Conservation (phyloP, 2,797 vertebrate species). For the Sebastes matsubarae region DNA sequence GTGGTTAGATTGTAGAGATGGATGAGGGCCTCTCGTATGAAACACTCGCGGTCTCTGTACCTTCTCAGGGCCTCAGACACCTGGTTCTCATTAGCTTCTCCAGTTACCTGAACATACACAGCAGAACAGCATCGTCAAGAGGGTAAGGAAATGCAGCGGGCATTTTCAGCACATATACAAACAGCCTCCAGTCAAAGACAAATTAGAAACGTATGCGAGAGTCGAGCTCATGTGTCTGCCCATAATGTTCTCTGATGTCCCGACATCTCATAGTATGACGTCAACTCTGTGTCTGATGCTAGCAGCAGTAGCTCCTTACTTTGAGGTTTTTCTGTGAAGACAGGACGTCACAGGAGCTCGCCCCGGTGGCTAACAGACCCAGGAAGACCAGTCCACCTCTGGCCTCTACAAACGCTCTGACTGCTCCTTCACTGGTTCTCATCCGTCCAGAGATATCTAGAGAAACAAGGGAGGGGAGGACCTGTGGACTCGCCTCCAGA, state of each 20-base stretch:
- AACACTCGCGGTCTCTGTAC: slow-evolving; percentile 92
- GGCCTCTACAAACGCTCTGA: slow-evolving; percentile 87
- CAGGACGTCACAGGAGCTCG: slow-evolving; percentile 89
- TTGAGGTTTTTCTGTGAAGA: slow-evolving; percentile 88
- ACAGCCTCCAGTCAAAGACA: slow-evolving; percentile 33
- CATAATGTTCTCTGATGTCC: neutral
- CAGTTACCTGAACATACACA: slow-evolving; percentile 88
- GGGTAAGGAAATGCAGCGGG: slow-evolving; percentile 48
- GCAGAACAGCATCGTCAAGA: slow-evolving; percentile 36
- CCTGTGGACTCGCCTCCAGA: slow-evolving; percentile 84
- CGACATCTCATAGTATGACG: neutral
- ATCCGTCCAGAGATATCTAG: slow-evolving; percentile 94
- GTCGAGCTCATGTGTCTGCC: slow-evolving; percentile 3
- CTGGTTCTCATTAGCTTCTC: slow-evolving; percentile 93
- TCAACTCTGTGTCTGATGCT: neutral
- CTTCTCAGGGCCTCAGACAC: slow-evolving; percentile 92
- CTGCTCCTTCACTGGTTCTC: slow-evolving; percentile 84
- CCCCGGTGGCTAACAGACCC: slow-evolving; percentile 91
- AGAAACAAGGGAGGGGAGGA: slow-evolving; percentile 89
- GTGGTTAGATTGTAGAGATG: slow-evolving; percentile 91
- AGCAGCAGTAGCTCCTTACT: slow-evolving; percentile 73
- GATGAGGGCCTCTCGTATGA: slow-evolving; percentile 91
- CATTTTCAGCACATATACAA: slow-evolving; percentile 24
- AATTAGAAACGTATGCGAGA: slow-evolving; percentile 46
- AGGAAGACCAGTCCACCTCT: slow-evolving; percentile 89